These are phyloP conservation scores for Hybognathus amarus DNA, from an alignment of 2,797 vertebrate genomes.

Conservation along the genomic window DNA sequence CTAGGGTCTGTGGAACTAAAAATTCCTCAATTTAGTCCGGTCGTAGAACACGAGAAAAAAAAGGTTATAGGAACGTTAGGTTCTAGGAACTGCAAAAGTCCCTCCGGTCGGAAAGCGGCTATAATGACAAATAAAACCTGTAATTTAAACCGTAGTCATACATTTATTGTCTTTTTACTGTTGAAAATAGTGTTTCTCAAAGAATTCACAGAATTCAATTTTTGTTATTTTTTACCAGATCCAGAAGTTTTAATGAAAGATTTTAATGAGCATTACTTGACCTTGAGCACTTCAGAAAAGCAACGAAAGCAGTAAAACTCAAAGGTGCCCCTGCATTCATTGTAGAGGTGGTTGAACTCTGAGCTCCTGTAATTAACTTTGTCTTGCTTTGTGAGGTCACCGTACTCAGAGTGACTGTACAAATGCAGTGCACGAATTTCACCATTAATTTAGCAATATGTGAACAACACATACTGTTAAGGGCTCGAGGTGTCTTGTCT, in stretches of 20 bases:
- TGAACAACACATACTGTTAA: constrained; percentile 46
- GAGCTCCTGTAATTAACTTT: constrained; percentile 52
- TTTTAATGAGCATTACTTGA: constrained; percentile 23
- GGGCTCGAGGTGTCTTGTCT: constrained; percentile 48
- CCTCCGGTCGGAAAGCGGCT: no score
- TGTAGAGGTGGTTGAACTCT: constrained; percentile 42
- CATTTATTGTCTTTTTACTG: background rate
- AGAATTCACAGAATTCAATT: background rate
- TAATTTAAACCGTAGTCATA: background rate
- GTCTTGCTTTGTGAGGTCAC: constrained; percentile 52
- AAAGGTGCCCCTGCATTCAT: constrained; percentile 54
- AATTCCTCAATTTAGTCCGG: no score
- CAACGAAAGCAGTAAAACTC: constrained; percentile 18
- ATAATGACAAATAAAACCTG: background rate
- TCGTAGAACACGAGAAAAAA: no score
- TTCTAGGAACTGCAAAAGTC: no score
- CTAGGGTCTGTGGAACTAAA: no score
- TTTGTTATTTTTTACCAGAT: background rate
- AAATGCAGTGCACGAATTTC: constrained; percentile 41
- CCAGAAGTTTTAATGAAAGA: background rate
- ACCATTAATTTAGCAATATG: constrained; percentile 47
- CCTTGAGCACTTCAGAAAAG: constrained; percentile 20
- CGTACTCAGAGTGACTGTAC: constrained; percentile 43
- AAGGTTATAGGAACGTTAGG: no score
- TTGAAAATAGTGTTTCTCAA: background rate